A percentile compares a stretch with the other conserved stretches of the same genome.
Evolutionary conservation across 1,140 invertebrate genomes (phyloP).

Genomic region (Samia ricini): DNA sequence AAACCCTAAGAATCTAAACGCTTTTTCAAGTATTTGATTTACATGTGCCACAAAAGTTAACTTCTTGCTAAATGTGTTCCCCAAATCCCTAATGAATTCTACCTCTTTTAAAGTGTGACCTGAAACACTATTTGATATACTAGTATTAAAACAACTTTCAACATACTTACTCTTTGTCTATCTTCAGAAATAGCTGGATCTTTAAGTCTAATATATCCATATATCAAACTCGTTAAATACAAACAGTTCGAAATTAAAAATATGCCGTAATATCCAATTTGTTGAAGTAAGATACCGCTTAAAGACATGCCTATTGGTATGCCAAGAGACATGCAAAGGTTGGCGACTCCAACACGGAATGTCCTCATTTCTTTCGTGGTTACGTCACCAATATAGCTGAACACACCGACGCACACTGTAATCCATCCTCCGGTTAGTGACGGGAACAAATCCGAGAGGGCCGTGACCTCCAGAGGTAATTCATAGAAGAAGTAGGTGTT

Average conservation of each 20-base stretch:
- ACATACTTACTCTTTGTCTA: slow-evolving; percentile 59
- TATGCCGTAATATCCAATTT: slow-evolving; percentile 74
- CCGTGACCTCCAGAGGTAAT: slow-evolving; percentile 64
- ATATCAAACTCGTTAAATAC: slow-evolving; percentile 68
- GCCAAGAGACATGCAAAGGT: slow-evolving; percentile 87
- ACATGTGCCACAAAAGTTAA: too few relatives aligned
- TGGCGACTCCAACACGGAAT: slow-evolving; percentile 89
- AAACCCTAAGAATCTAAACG: too few relatives aligned
- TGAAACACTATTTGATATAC: too few relatives aligned
- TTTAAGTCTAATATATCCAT: slow-evolving; percentile 70
- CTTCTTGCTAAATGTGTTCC: too few relatives aligned
- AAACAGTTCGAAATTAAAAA: slow-evolving; percentile 72
- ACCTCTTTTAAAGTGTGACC: too few relatives aligned
- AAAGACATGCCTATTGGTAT: slow-evolving; percentile 77
- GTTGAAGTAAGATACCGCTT: slow-evolving; percentile 68
- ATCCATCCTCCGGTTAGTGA: slow-evolving; percentile 90
- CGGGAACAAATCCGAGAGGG: slow-evolving; percentile 79
- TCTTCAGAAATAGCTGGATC: slow-evolving; percentile 65
- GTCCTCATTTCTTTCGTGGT: slow-evolving; percentile 89
- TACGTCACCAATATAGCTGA: slow-evolving; percentile 93
- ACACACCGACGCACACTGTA: slow-evolving; percentile 91
- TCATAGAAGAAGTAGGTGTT: slow-evolving; percentile 74
- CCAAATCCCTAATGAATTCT: too few relatives aligned
- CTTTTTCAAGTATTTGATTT: too few relatives aligned
- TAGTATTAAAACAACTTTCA: not conserved